Base-by-base conservation (phyloP, 2,113 vertebrate species). In the Otolemur garnettii region DNA sequence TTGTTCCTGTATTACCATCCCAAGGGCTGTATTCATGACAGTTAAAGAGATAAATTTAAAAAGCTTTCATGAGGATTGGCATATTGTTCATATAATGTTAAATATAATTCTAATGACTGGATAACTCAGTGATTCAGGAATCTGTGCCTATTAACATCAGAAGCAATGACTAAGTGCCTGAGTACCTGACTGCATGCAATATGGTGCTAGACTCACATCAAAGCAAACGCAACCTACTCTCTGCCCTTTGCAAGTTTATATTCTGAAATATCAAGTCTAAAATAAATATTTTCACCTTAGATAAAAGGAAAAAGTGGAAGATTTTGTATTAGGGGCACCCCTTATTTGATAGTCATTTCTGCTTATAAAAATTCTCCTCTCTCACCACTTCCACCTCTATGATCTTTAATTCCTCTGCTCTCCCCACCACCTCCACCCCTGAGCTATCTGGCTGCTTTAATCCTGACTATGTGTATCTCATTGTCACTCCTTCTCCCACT, bases 41-140 rank as follows among this genome's bases (percentile, higher is more conserved):
- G 60, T 87, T 82, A 80, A 72, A 93, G 69, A 90, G 81, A 93
- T 92, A 87, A 66, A 93, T 96, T 91, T 97, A n/a, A 90, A 95
- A 90, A 50, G 66, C 77, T 92, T 96, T 95, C 71, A 75, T 24
- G 50, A 95, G 22, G 68, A 94, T 57, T 95, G 96, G 17, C 93
- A 83, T 93, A 86, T 93, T 94, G 91, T 91, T 97, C 88, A 50
- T 35, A 90, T 87, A 94, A 91, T 35, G 50, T 82, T 94, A 80
- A 94, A 35, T 88, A 53, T 28, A 83, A 84, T 84, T 72, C 80
- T 80, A 92, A 81, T 45, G 62, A 79, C 72, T 74, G 11, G 53
- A 13, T 77, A 83, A 64, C 22, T 69, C 62, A 33, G 0, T 66
- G 80, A 90, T 88, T 95, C 53, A 85, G 87, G 87, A 84, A 75